phyloP scores from a whole-genome alignment of 2,113 vertebrate genomes.

The Falco punctatus region DNA sequence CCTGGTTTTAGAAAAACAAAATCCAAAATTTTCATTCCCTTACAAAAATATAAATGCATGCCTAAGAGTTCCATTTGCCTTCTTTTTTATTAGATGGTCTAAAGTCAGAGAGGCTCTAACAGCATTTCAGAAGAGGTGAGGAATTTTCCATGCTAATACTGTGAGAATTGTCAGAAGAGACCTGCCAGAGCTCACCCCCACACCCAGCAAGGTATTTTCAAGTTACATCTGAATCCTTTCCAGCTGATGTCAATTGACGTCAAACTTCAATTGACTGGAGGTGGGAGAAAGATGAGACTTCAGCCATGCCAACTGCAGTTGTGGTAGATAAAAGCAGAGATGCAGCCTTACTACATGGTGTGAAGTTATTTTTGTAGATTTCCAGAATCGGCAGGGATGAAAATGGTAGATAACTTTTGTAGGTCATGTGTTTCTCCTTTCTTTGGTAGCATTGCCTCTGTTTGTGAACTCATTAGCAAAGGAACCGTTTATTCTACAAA shows the following conservation, averaged over 20 bases:
- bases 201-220: background rate
- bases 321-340: background rate
- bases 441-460: background rate
- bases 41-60: background rate
- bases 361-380: background rate
- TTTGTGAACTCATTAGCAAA: background rate
- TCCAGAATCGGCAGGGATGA: background rate
- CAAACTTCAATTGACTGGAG: background rate
- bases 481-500: background rate
- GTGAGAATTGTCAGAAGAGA: background rate
- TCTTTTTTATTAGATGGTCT: background rate
- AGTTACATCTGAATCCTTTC: fast-evolving
- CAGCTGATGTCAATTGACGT: background rate
- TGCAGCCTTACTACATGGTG: background rate
- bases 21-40: fast-evolving
- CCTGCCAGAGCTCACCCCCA: background rate
- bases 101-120: background rate
- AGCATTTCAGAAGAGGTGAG: background rate
- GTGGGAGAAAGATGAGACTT: background rate
- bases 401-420: background rate
- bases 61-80: background rate
- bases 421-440: background rate
- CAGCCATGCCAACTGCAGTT: background rate
- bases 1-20: background rate
- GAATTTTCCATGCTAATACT: background rate